These are phyloP conservation scores for Gymnarchus niloticus DNA, from an alignment of 2,113 vertebrate genomes.

Conservation along the genomic window DNA sequence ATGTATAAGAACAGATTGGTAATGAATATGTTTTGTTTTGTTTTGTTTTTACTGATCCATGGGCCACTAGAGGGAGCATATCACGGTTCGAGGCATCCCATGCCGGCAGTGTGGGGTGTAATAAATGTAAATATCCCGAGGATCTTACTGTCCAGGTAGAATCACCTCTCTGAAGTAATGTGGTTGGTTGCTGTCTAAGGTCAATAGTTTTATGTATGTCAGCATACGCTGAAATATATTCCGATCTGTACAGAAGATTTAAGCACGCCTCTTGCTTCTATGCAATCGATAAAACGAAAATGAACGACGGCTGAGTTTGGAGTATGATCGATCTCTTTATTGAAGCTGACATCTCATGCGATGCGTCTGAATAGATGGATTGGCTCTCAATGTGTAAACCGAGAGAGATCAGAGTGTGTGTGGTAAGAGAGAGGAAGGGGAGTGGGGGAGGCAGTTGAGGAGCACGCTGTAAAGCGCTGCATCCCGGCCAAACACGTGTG, in stretches of 20 bases:
- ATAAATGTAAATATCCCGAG: neutral
- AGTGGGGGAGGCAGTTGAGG: neutral
- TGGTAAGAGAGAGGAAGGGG: neutral
- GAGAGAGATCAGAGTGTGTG: neutral
- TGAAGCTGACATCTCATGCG: neutral
- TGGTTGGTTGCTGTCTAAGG: neutral
- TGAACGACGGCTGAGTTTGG: neutral
- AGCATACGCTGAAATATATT: neutral
- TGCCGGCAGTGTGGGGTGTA: neutral
- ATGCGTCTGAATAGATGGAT: neutral
- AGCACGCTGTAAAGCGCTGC: constrained; percentile 4
- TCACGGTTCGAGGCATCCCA: neutral
- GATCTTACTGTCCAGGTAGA: neutral
- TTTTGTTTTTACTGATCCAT: neutral
- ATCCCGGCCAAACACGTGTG: constrained; percentile 20
- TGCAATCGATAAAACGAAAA: neutral
- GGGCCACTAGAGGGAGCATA: constrained; percentile 6
- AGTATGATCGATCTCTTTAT: neutral
- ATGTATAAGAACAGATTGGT: neutral
- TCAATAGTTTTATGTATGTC: neutral
- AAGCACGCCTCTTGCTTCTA: neutral
- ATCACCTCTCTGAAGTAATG: neutral
- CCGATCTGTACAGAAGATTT: neutral
- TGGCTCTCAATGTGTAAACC: neutral
- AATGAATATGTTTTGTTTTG: neutral